Percentiles rank a stretch among this genome's conserved stretches.
These are phyloP conservation scores for Gila robusta DNA, from an alignment of 2,797 vertebrate genomes.

Conservation along the genomic window DNA sequence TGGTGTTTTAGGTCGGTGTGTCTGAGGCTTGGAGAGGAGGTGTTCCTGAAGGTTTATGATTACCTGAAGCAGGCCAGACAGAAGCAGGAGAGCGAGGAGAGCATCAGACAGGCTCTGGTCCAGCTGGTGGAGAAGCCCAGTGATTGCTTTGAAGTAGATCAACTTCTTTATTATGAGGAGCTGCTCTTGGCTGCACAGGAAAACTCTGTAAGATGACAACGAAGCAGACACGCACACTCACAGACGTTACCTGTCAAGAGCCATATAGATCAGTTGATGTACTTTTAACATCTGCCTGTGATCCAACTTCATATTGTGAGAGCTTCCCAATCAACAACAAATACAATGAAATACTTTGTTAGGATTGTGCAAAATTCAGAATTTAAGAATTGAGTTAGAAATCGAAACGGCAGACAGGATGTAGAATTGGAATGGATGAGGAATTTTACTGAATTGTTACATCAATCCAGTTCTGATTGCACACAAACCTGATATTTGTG, in stretches of 20 bases:
- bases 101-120: conserved; percentile 70
- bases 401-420: neutral
- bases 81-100: conserved; percentile 69
- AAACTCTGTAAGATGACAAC: neutral
- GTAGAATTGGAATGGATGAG: neutral
- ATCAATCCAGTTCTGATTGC: neutral
- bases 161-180: conserved; percentile 86
- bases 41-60: conserved; percentile 79
- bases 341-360: neutral
- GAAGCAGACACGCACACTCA: conserved; percentile 17
- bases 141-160: conserved; percentile 83
- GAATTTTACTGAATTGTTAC: neutral
- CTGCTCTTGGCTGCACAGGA: conserved; percentile 67
- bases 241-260: conserved; percentile 10
- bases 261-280: neutral
- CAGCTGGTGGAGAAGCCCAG: conserved; percentile 74
- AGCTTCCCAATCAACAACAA: neutral
- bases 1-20: conserved; percentile 72
- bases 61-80: conserved; percentile 76
- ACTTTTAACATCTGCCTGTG: conserved; percentile 1
- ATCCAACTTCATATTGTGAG: neutral
- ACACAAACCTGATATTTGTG: neutral
- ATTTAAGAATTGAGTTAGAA: neutral
- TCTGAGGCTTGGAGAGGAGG: conserved; percentile 75
- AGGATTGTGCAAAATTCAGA: neutral